Evolutionary conservation across 2,888 invertebrate species (phyloP), one percentile per base, ranked within the genome.

Genomic region (Acleris sparsana): DNA sequence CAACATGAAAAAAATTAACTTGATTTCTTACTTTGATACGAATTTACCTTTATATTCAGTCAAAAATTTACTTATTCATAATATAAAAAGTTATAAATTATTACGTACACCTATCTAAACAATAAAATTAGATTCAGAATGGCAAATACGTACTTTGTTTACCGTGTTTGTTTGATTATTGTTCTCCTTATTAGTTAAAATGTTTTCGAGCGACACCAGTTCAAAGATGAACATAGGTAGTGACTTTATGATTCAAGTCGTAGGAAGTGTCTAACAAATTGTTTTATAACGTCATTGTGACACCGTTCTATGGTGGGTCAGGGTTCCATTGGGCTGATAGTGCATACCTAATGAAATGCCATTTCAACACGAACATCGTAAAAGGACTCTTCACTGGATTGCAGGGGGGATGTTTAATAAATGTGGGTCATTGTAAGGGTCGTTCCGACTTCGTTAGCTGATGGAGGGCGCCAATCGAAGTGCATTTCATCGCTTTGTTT

Each of bases 381-480:
- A 46, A 17, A 46, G 46, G 17, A 46, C 20, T 20, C 55, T 20
- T 43, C 60, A 51, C 51, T 33, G 44, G 44, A 18, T 53, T 18
- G 52, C 44, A 49, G 53, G 64, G 59, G 65, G 55, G 57, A 46
- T 17, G 60, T 65, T 61, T 51, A 60, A 65, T 65, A 61, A 61
- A 63, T 63, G 63, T n/a, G 20, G 58, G 67, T 59, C 63, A 58
- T 53, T 44, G 53, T 46, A 33, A 56, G 44, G 59, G 60, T 33
- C 49, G 44, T 18, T 29, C 46, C 44, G 62, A 66, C 66, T 66
- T 63, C 59, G 57, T 63, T 68, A 63, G 65, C 58, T 68, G 67
- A 71, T 63, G 69, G 67, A 69, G 63, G 61, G 52, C 53, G 53
- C 57, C 67, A 67, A 71, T 69, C 62, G 53, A 53, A 70, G 20